These are phyloP conservation scores for Mythimna albipuncta DNA, from an alignment of 2,888 invertebrate genomes.

Conservation along the genomic window DNA sequence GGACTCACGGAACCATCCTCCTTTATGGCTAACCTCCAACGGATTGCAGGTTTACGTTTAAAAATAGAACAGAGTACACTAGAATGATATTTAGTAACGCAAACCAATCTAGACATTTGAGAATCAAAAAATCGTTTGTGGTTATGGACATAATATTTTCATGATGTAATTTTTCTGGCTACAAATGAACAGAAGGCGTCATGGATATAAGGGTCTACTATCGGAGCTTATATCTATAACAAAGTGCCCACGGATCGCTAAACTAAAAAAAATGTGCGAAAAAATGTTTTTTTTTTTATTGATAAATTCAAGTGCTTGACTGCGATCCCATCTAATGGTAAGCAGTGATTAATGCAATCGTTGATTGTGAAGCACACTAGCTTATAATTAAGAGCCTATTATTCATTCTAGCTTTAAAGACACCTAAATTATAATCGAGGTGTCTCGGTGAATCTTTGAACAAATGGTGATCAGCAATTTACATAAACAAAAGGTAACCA, in stretches of 20 bases:
- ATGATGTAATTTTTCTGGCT: neutral
- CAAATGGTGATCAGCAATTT: neutral
- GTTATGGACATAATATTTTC: neutral
- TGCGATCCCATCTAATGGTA: too few relatives aligned
- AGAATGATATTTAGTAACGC: constrained; percentile 2
- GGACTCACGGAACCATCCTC: constrained; percentile 42
- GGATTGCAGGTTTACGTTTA: constrained; percentile 11
- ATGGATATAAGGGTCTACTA: neutral
- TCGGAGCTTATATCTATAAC: neutral
- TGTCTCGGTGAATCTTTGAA: too few relatives aligned
- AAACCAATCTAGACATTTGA: constrained; percentile 1
- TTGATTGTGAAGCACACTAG: too few relatives aligned
- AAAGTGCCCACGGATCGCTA: neutral
- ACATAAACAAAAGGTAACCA: neutral
- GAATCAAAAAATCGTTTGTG: neutral
- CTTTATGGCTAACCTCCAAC: constrained; percentile 13
- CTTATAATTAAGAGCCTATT: too few relatives aligned
- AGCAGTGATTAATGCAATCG: too few relatives aligned
- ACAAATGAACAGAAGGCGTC: neutral
- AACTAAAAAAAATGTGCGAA: neutral
- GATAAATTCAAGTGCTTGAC: too few relatives aligned
- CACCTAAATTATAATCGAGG: too few relatives aligned
- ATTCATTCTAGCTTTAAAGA: too few relatives aligned
- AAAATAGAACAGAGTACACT: constrained; percentile 32
- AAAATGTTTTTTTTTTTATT: too few relatives aligned